These are phyloP conservation scores for Tachuris rubrigastra DNA, from an alignment of 2,113 vertebrate genomes.

Conservation along the genomic window DNA sequence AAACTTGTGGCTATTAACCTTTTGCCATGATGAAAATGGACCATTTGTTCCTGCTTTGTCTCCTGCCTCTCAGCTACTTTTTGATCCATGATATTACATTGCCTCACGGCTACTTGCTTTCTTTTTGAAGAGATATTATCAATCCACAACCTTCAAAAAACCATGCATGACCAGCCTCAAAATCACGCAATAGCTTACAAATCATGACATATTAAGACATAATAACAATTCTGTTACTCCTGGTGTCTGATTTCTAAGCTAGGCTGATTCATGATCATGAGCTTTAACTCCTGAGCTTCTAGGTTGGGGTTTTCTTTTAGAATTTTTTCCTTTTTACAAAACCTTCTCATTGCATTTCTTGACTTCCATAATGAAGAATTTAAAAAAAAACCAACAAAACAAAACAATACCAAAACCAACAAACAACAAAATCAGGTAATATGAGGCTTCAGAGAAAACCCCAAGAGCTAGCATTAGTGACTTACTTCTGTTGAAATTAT, in stretches of 20 bases:
- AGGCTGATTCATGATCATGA: not conserved
- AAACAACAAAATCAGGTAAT: not conserved
- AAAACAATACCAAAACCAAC: too few relatives aligned
- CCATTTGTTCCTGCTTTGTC: slow-evolving; percentile 30
- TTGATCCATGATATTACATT: slow-evolving; percentile 41
- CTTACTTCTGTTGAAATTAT: not conserved
- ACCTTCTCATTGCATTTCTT: not conserved
- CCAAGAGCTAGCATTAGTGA: not conserved
- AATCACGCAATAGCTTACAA: not conserved
- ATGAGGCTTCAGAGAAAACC: not conserved
- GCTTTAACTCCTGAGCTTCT: not conserved
- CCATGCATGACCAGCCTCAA: not conserved
- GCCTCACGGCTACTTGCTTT: slow-evolving; percentile 3
- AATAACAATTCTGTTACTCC: not conserved
- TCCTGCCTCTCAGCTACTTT: slow-evolving; percentile 44
- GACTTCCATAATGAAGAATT: not conserved
- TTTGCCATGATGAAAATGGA: slow-evolving; percentile 37
- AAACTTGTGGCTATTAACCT: slow-evolving; percentile 52
- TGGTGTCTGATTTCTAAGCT: not conserved
- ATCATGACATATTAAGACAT: slow-evolving; percentile 30
- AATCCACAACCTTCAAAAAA: slow-evolving; percentile 18
- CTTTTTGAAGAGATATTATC: slow-evolving; percentile 15
- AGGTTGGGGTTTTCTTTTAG: accelerated
- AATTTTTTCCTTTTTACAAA: not conserved
- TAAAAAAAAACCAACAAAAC: not conserved